A percentile compares a stretch with the other conserved stretches of the same genome.
These are phyloP conservation scores for Trichonephila inaurata DNA, from an alignment of 1,140 invertebrate species.

Conservation along the genomic window DNA sequence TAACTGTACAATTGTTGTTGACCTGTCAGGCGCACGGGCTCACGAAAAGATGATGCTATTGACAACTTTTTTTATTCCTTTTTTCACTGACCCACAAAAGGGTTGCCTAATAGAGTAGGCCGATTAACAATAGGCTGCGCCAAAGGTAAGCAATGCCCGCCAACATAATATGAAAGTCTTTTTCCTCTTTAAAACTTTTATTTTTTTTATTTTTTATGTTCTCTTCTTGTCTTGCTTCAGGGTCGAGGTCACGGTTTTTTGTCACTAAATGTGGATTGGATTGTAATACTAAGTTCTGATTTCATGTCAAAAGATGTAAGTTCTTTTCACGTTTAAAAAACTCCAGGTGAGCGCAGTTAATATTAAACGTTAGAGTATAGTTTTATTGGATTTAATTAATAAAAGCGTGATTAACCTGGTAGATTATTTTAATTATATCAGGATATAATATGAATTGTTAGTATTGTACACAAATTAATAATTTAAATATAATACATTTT, in stretches of 20 bases:
- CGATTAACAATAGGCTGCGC: conserved; percentile 27
- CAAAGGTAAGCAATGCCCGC: conserved; percentile 43
- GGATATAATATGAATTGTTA: too few species aligned
- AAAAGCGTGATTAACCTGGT: too few species aligned
- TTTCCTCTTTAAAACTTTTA: too few species aligned
- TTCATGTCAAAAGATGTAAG: too few species aligned
- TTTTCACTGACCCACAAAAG: conserved; percentile 72
- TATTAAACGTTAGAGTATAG: too few species aligned
- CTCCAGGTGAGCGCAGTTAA: too few species aligned
- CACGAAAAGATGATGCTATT: conserved; percentile 50
- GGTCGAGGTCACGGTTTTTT: conserved; percentile 51
- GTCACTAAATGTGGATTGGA: not conserved
- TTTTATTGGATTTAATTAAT: too few species aligned
- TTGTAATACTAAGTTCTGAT: too few species aligned
- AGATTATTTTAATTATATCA: too few species aligned
- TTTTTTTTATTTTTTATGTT: not conserved
- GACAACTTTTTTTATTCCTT: conserved; percentile 50
- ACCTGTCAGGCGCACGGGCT: conserved; percentile 51
- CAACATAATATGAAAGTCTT: conserved; percentile 36
- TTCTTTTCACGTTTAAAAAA: too few species aligned
- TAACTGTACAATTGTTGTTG: conserved; percentile 69
- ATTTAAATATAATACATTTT: too few species aligned
- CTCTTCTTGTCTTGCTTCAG: conserved; percentile 25
- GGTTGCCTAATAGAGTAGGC: conserved; percentile 48
- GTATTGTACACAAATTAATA: too few species aligned